phyloP scores from a whole-genome alignment of 2,797 vertebrate species.

The Peromyscus eremicus region DNA sequence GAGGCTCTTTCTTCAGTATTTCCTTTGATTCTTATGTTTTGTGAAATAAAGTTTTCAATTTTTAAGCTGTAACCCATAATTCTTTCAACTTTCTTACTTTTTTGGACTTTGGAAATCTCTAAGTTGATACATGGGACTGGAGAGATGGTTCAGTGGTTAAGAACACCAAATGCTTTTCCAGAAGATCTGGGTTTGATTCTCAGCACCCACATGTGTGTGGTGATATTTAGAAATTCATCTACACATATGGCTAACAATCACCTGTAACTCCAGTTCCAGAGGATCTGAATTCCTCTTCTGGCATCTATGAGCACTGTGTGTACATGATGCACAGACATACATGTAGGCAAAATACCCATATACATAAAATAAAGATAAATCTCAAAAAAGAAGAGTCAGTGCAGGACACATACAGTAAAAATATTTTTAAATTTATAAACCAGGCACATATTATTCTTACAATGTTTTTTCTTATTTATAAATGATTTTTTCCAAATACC shows the following conservation, averaged over 20 bases:
- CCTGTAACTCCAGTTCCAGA: background rate
- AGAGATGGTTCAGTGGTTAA: background rate
- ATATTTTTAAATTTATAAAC: conserved; percentile 26
- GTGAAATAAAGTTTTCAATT: background rate
- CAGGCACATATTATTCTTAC: background rate
- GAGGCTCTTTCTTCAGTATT: background rate
- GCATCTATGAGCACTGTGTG: background rate
- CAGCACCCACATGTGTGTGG: rapidly evolving
- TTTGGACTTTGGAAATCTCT: conserved; percentile 28
- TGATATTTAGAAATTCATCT: too few relatives aligned
- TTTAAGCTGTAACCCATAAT: background rate
- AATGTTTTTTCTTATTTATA: conserved; percentile 35
- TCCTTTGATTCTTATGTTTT: conserved; percentile 11
- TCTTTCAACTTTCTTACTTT: conserved; percentile 29
- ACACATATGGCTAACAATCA: background rate
- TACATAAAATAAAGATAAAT: background rate
- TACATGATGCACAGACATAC: background rate
- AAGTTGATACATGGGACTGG: background rate
- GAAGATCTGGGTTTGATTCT: background rate
- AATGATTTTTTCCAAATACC: conserved; percentile 26
- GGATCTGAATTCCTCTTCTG: background rate
- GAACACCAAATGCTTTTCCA: background rate
- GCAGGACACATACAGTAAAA: background rate
- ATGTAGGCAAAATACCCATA: background rate
- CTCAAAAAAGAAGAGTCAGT: background rate